Evolutionary conservation across 2,797 vertebrate genomes (phyloP).

Genomic region (Microctenopoma lineatum): DNA sequence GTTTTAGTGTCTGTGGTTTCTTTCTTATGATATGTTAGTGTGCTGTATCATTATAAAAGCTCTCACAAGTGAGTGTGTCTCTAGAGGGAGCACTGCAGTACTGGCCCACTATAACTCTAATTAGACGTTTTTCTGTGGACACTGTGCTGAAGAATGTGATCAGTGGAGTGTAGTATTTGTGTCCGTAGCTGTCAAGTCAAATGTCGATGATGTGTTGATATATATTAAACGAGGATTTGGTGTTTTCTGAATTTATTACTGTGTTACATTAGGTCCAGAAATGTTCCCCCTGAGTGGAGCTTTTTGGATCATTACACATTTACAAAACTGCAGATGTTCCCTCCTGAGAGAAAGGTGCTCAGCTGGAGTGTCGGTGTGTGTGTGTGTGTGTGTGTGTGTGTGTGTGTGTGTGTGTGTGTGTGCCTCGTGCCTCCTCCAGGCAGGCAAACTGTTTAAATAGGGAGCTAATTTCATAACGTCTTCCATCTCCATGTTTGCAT

Average conservation of each 20-base stretch:
- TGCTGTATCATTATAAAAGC: slow-evolving; percentile 3
- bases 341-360: slow-evolving; percentile 14
- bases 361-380: slow-evolving; percentile 21
- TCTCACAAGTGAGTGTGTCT: slow-evolving; percentile 15
- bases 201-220: background rate
- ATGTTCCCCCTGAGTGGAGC: slow-evolving; percentile 17
- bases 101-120: background rate
- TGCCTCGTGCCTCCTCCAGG: slow-evolving; percentile 15
- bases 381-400: no score
- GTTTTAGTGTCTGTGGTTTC: background rate
- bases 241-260: background rate
- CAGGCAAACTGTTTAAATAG: slow-evolving; percentile 55
- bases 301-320: slow-evolving; percentile 31
- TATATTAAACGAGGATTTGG: background rate
- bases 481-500: slow-evolving; percentile 36
- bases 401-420: slow-evolving; percentile 3
- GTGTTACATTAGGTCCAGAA: slow-evolving; percentile 3
- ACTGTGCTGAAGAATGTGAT: background rate
- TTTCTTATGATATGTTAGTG: background rate
- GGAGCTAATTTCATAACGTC: slow-evolving; percentile 42
- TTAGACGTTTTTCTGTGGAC: slow-evolving; percentile 8
- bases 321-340: slow-evolving; percentile 36
- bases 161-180: slow-evolving; percentile 11
- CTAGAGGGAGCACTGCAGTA: slow-evolving; percentile 3
- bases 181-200: slow-evolving; percentile 4